Conservation (phyloP, 2,113 vertebrate species). For the Fulica atra region DNA sequence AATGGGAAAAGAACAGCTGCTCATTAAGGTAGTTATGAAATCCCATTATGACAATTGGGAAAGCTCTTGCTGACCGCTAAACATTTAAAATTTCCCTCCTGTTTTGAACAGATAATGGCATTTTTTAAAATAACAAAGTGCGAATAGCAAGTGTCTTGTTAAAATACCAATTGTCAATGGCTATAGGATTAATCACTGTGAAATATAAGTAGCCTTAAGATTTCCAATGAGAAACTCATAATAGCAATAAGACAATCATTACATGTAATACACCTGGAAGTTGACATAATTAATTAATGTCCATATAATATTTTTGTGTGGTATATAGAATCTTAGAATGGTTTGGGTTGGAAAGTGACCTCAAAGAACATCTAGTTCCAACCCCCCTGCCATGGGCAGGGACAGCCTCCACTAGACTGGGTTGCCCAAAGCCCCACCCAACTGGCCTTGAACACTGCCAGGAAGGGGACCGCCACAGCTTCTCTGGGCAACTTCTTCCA, state of each 20-base stretch:
- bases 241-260: background rate
- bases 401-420: too few species aligned
- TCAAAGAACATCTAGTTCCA: too few species aligned
- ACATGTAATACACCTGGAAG: background rate
- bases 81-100: background rate
- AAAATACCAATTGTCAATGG: background rate
- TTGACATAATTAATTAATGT: background rate
- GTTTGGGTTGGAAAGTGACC: too few species aligned
- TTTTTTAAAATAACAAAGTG: background rate
- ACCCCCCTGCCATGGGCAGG: too few species aligned
- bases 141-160: background rate
- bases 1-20: background rate
- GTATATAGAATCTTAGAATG: too few species aligned
- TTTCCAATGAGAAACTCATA: background rate
- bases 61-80: background rate
- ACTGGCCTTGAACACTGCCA: too few species aligned
- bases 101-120: background rate
- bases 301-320: background rate
- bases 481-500: too few species aligned
- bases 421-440: too few species aligned
- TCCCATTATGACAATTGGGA: background rate
- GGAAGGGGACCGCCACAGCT: too few species aligned
- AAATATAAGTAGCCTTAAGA: background rate
- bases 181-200: background rate
- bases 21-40: background rate